Evolutionary conservation across 1,140 invertebrate genomes (phyloP), one percentile per base, ranked within the genome.

Genomic region (Lordiphosa stackelbergi): DNA sequence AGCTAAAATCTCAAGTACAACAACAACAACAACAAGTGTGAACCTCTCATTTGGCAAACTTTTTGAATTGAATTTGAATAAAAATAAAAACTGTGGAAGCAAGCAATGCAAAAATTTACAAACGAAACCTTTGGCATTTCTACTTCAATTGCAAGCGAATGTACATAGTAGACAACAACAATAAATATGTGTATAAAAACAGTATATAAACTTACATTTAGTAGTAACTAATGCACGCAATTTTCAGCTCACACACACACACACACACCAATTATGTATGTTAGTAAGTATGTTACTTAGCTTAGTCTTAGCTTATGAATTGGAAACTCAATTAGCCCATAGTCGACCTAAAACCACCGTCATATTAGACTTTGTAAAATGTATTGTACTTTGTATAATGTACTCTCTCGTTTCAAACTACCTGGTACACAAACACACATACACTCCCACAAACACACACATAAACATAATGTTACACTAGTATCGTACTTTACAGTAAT

Each of bases 321-420:
- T 38, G 52, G 41, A 48, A 63, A 63, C 53, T 62, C 42, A 73
- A 74, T 69, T 81, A 81, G 77, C 52, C 52, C 10, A 83, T 75
- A 81, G 77, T 75, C 72, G 68, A 81, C 56, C 75, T 81, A 81
- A 77, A 81, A 81, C 75, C 75, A 81, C 75, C 75, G 75, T 83
- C 75, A 81, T 81, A 69, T 81, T 81, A 81, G 75, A 81, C 71
- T 81, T 78, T 81, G 68, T 73, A 79, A 73, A 66, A 70, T 73
- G 69, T 78, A 79, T 53, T 72, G 69, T 78, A 79, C 56, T 72
- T 59, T 53, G 51, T 69, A 74, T 53, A 55, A 72, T 69, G 69
- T 72, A 72, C 61, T 53, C 36, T 28, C 6, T 31, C 34, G 45
- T 69, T 58, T 59, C 31, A 35, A 8, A 31, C 28, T 61, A 57